Evolutionary conservation across 2,888 invertebrate genomes (phyloP).

Genomic region (Drosophila imparisetae): DNA sequence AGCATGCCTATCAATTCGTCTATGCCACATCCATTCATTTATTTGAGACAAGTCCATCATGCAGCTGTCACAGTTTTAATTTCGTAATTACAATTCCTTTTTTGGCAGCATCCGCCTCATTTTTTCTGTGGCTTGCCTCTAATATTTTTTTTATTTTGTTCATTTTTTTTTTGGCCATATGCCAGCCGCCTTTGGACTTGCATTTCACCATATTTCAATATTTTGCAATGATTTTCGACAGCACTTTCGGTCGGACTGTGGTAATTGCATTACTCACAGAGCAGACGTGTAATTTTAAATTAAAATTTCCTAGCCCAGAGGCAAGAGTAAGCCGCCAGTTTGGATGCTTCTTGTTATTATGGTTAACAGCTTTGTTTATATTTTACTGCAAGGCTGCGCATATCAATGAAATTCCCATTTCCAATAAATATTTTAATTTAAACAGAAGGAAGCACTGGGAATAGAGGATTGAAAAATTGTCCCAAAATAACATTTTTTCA

Average conservation of each 20-base stretch:
- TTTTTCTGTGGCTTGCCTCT: constrained; percentile 11
- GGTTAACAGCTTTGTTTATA: neutral
- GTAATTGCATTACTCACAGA: constrained; percentile 56
- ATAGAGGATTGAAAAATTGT: neutral
- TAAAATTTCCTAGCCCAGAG: constrained; percentile 14
- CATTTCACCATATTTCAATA: constrained; percentile 55
- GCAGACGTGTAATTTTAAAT: constrained; percentile 56
- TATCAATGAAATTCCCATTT: neutral
- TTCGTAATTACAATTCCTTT: constrained; percentile 75
- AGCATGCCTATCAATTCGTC: constrained; percentile 60
- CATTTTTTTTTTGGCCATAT: constrained; percentile 41
- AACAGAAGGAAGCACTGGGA: neutral
- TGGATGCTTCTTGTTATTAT: neutral
- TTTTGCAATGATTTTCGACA: constrained; percentile 71
- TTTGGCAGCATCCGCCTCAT: constrained; percentile 25
- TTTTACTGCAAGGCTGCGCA: neutral
- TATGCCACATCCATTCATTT: constrained; percentile 66
- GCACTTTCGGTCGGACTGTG: constrained; percentile 43
- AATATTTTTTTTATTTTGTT: constrained; percentile 9
- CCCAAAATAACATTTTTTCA: neutral
- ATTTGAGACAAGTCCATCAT: constrained; percentile 76
- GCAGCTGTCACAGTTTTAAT: constrained; percentile 75
- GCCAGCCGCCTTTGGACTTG: constrained; percentile 47
- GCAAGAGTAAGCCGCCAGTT: neutral
- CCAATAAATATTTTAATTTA: neutral